Evolutionary conservation across 2,888 invertebrate species (phyloP), one percentile per base, ranked within the genome.

Genomic region (Galerucella nymphaeae): DNA sequence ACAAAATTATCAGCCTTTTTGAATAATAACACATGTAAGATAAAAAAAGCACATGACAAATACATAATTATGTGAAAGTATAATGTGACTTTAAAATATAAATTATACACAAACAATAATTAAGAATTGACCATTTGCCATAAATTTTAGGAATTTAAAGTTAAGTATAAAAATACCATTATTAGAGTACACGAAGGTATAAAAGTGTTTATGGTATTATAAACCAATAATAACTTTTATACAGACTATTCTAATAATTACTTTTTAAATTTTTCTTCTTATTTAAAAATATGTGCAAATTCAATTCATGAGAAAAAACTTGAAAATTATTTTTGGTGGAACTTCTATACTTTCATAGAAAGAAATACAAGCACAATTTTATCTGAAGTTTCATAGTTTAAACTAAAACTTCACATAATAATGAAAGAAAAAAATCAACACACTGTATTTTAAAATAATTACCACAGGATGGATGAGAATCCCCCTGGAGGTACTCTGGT

Each of bases 381-480:
- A 53, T 11, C 16, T 53, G 53, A 3, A 53, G 10, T n/a, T 53
- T 18, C 3, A 9, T 9, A 3, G 18, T 53, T 53, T 53, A 9
- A 18, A 18, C 10, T 53, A 53, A 10, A 18, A 14, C 14, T n/a
- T n/a, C 53, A 16, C 53, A 2, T 53, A 6, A 18, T n/a, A n/a
- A 50, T 53, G 18, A 53, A 48, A 53, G 53, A 53, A 10, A 18
- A 53, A 53, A 53, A 9, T 41, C 61, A 14, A 65, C 45, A 65
- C 45, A 65, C 41, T 67, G 30, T 42, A 59, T 48, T 0, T 58
- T 58, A 14, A 58, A 62, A 61, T 42, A 68, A 69, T 78, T 79
- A 81, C 81, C 81, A 81, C 23, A 81, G 70, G 45, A 76, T 78
- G 20, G 80, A 77, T 14, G 81, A 81, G 69, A 78, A 81, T 1